Conservation (phyloP, 2,113 vertebrate species). For the Nycticebus coucang region DNA sequence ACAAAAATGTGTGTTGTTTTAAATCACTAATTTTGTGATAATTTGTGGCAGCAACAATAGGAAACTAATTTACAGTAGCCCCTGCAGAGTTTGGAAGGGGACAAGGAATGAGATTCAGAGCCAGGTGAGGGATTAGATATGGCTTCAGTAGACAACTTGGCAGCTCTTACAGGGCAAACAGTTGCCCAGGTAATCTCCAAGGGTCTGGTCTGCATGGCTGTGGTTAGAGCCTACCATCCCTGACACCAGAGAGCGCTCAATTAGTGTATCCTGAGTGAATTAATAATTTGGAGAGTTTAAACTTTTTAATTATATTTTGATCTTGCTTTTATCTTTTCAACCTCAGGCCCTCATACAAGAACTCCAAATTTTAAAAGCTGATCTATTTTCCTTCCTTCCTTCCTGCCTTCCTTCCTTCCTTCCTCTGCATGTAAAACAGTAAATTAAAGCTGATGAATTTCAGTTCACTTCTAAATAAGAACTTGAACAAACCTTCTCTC, state of each 20-base stretch:
- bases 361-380: not conserved
- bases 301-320: not conserved
- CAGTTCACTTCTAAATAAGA: not conserved
- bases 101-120: not conserved
- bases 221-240: not conserved
- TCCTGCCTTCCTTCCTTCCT: no score
- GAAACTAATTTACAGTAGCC: not conserved
- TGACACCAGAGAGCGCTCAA: not conserved
- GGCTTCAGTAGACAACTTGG: no score
- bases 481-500: not conserved
- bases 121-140: not conserved
- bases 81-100: rapidly evolving
- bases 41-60: not conserved
- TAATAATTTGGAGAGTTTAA: not conserved
- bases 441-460: not conserved
- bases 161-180: no score
- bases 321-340: not conserved
- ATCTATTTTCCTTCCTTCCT: not conserved
- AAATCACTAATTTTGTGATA: not conserved
- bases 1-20: not conserved
- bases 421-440: not conserved
- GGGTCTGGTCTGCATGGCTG: not conserved
- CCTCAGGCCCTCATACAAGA: not conserved
- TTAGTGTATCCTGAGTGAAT: not conserved
- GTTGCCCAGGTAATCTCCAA: not conserved